Evolutionary conservation across 2,797 vertebrate species (phyloP), one percentile per base, ranked within the genome.

Genomic region (Capromys pilorides): DNA sequence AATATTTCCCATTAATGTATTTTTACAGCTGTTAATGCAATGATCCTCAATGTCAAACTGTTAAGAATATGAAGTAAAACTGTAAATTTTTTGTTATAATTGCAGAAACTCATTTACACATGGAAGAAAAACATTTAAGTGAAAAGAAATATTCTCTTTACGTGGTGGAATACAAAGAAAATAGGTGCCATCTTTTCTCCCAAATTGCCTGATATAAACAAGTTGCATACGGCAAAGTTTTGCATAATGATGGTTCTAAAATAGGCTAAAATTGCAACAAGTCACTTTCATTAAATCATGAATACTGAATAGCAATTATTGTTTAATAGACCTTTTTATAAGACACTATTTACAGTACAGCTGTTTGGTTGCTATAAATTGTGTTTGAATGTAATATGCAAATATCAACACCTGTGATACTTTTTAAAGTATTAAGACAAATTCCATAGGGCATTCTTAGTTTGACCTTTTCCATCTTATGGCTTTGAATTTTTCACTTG

Each of bases 271-370:
- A 95, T 96, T 93, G 67, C 82, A 94, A 84, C 57, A 92, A 95
- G 90, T 95, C 86, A 95, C 80, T 94, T 95, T 95, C 92, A 96
- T 94, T 97, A 96, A 95, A 69, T n/a, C 49, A 90, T 97, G 97
- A 95, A 97, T 97, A 96, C 94, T 97, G 94, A 96, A 96, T 93
- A 94, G 93, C 94, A 97, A 96, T 97, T 96, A 96, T 93, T 97
- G 79, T 83, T 97, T 96, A 96, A 96, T 96, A 96, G 83, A 41
- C 88, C 88, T 90, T 96, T 96, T 96, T 94, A 92, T 93, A 95
- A 96, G 94, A 86, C 85, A 92, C 92, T 93, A 92, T 97, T 97
- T 96, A 86, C 88, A 92, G 51, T 93, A 92, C 94, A 97, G 94
- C 95, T 97, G 96, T 73, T 95, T 93, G 96, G 85, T 90, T 96